Evolutionary conservation across 2,888 invertebrate genomes (phyloP), one percentile per base, ranked within the genome.

Genomic region (Drosophila mayaguana): DNA sequence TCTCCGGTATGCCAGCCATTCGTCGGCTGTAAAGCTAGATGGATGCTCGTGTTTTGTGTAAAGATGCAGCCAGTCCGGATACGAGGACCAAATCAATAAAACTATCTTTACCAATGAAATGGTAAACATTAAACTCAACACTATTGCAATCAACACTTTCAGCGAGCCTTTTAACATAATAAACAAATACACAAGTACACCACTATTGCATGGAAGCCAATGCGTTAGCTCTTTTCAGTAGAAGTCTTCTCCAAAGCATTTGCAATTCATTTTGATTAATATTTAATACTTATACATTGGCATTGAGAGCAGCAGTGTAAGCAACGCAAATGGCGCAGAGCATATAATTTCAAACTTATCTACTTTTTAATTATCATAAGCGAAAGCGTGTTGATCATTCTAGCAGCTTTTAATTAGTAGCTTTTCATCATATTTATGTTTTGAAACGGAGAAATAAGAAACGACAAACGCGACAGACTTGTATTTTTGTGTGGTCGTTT

Each of bases 1-100:
- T 78, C 95, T 94, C 89, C 95, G 95, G 91, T 95, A 96, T 66
- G 95, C 95, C 76, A 97, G 93, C 97, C 97, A 97, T 90, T 95
- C 94, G 86, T 96, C 96, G 38, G 80, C 75, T 14, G 65, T 57
- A 64, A 96, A 95, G 92, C 95, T 94, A 53, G 79, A 68, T 43
- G 72, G 45, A 45, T 93, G 93, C 81, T 94, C 94, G 86, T 28
- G 40, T 7, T 38, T 36, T 25, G 51, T 51, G 53, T 59, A 46
- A 43, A 45, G 53, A 56, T 75, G 78, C 66, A 78, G 51, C 80
- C 73, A 82, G 69, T 63, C 71, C 38, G 91, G 86, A 80, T 92
- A 90, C 45, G 92, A 92, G 74, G 92, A 88, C 93, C 93, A 93
- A 86, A 93, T 92, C 84, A 92, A 91, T 81, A 93, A 90, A 73